Evolutionary conservation across 2,113 vertebrate genomes (phyloP).

Genomic region (Salvelinus fontinalis): DNA sequence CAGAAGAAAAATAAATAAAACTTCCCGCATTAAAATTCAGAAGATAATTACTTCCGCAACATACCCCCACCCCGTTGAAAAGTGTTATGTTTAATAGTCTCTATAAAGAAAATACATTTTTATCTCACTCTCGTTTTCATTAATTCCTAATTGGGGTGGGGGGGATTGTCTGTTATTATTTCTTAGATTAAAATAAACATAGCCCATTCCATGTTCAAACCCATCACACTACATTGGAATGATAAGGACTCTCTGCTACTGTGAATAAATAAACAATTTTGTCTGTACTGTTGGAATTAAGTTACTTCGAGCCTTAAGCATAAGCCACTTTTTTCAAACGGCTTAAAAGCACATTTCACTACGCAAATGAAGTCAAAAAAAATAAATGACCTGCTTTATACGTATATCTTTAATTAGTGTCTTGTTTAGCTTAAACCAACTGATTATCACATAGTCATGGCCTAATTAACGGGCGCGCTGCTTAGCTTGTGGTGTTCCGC

Average conservation of each 20-base stretch:
- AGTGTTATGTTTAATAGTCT: constrained; percentile 84
- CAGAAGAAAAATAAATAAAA: constrained; percentile 66
- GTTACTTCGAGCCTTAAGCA: constrained; percentile 81
- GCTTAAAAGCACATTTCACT: constrained; percentile 79
- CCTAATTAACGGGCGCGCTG: constrained; percentile 77
- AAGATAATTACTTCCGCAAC: constrained; percentile 80
- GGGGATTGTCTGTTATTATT: constrained; percentile 83
- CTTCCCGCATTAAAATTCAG: constrained; percentile 81
- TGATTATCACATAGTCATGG: constrained; percentile 82
- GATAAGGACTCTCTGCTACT: constrained; percentile 81
- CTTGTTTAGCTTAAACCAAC: constrained; percentile 84
- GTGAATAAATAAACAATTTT: constrained; percentile 83
- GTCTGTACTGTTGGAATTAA: constrained; percentile 81
- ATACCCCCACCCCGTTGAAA: constrained; percentile 71
- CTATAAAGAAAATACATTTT: constrained; percentile 83
- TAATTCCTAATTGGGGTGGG: constrained; percentile 86
- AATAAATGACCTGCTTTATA: constrained; percentile 81
- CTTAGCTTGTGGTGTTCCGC: constrained; percentile 67
- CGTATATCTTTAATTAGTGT: constrained; percentile 86
- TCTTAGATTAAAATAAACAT: constrained; percentile 87
- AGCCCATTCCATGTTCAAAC: constrained; percentile 82
- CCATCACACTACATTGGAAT: constrained; percentile 78
- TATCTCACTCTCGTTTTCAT: constrained; percentile 85
- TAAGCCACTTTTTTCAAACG: constrained; percentile 73
- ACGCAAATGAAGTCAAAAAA: constrained; percentile 76